Conservation (phyloP, 2,888 invertebrate genomes). For the Ormia ochracea region DNA sequence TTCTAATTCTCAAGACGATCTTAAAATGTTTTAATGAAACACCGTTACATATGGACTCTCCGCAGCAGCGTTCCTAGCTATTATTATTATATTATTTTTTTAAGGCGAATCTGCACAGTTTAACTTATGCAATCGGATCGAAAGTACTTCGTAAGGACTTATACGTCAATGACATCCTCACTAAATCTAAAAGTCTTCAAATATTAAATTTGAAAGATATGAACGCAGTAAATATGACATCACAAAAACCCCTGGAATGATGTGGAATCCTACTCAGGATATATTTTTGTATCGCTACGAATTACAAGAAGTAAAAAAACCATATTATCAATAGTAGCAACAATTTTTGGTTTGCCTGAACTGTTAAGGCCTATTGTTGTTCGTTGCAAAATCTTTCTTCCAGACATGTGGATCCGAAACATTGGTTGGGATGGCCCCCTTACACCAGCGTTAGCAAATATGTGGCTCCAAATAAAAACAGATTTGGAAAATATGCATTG, state of each 20-base stretch:
- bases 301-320: conserved; percentile 9
- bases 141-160: background rate
- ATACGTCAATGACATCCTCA: conserved; percentile 59
- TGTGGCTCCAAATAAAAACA: too few relatives aligned
- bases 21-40: too few relatives aligned
- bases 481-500: too few relatives aligned
- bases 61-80: conserved; percentile 21
- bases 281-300: background rate
- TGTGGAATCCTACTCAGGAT: background rate
- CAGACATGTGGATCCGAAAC: too few relatives aligned
- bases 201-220: background rate
- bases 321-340: conserved; percentile 22
- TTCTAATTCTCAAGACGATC: too few relatives aligned
- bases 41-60: too few relatives aligned
- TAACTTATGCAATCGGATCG: background rate
- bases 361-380: conserved; percentile 52
- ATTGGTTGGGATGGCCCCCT: too few relatives aligned
- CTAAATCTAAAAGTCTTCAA: too few relatives aligned
- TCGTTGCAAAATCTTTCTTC: conserved; percentile 57
- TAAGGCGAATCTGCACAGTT: background rate
- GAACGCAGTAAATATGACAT: background rate
- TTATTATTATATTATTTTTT: conserved; percentile 20
- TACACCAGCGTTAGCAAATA: too few relatives aligned
- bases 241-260: background rate
- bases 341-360: conserved; percentile 42